These are phyloP conservation scores for Lordiphosa fenestrarum DNA, from an alignment of 2,888 invertebrate genomes.

Conservation along the genomic window DNA sequence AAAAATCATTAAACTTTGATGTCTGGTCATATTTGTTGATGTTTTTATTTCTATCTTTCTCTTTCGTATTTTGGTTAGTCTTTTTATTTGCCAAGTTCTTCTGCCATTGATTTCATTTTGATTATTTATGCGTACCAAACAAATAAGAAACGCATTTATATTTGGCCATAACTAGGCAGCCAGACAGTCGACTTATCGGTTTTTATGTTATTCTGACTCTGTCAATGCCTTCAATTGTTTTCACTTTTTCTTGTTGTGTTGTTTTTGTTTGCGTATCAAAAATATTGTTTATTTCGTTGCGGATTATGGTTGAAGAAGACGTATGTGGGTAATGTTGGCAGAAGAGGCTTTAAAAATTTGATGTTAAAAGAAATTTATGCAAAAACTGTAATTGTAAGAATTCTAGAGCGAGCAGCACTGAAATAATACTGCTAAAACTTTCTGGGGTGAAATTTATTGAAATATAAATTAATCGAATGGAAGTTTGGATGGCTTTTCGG, in stretches of 20 bases:
- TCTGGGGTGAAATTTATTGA: no score
- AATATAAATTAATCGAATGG: no score
- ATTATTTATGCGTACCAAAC: constrained; percentile 67
- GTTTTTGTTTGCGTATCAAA: constrained; percentile 18
- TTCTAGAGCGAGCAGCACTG: no score
- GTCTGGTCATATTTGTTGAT: constrained; percentile 42
- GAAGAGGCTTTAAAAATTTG: constrained; percentile 14
- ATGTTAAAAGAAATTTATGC: no score
- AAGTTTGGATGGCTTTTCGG: no score
- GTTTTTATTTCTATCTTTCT: constrained; percentile 46
- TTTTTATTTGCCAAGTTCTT: constrained; percentile 53
- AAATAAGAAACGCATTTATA: constrained; percentile 46
- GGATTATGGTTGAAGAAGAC: constrained; percentile 6
- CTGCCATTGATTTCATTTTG: constrained; percentile 12
- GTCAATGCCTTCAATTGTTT: constrained; percentile 42
- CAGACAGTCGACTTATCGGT: constrained; percentile 27
- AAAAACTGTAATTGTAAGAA: no score
- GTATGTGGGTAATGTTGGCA: constrained; percentile 12
- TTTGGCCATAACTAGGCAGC: constrained; percentile 37
- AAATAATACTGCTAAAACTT: no score
- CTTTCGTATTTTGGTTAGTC: constrained; percentile 30
- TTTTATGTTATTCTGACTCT: constrained; percentile 22
- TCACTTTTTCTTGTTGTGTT: constrained; percentile 15
- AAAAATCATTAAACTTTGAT: constrained; percentile 53
- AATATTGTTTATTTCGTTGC: constrained; percentile 23